These are phyloP conservation scores for Lepidochrysops patricia DNA, from an alignment of 2,888 invertebrate genomes.

Conservation along the genomic window DNA sequence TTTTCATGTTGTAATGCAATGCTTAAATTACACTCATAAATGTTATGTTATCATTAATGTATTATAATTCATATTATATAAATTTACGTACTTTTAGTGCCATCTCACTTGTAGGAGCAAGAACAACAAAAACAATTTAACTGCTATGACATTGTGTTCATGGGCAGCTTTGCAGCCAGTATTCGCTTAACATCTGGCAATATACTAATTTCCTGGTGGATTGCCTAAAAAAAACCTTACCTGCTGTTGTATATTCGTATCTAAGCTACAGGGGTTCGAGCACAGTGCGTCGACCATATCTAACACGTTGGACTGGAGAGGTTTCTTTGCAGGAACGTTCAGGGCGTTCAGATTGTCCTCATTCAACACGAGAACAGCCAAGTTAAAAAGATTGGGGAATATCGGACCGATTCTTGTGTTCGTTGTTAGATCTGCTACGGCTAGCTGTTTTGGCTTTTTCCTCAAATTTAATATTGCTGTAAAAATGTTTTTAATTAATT, in stretches of 20 bases:
- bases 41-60: background rate
- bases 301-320: conserved; percentile 60
- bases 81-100: no score
- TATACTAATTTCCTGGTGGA: no score
- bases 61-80: no score
- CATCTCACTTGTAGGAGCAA: no score
- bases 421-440: conserved; percentile 72
- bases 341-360: conserved; percentile 70
- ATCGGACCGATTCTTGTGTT: conserved; percentile 75
- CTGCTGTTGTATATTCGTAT: conserved; percentile 74
- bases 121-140: no score
- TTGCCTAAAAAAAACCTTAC: conserved; percentile 32
- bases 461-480: conserved; percentile 69
- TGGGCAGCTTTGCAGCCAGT: no score
- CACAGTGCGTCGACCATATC: conserved; percentile 75
- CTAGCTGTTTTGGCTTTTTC: conserved; percentile 63
- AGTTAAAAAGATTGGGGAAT: conserved; percentile 75
- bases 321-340: conserved; percentile 64
- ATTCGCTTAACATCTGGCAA: no score
- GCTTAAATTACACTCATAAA: no score
- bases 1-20: no score
- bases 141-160: no score
- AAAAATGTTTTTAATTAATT: conserved; percentile 24
- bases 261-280: conserved; percentile 71
- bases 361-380: conserved; percentile 73